Percentiles rank a stretch among this genome's conserved stretches.
Conservation (phyloP, 2,888 invertebrate genomes). For the Chrysodeixis includens region DNA sequence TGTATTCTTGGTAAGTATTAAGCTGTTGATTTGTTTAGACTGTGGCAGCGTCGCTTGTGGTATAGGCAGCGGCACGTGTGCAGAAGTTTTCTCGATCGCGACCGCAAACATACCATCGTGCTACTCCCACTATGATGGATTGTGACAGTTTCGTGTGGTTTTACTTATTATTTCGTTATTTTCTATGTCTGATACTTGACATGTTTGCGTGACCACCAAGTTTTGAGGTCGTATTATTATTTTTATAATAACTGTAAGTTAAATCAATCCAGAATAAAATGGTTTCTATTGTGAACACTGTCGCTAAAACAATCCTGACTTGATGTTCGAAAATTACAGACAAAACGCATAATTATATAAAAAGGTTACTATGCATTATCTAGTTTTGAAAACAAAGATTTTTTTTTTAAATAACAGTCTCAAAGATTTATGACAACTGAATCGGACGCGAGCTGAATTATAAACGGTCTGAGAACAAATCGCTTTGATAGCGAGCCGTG, state of each 20-base stretch:
- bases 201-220: constrained; percentile 44
- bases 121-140: constrained; percentile 65
- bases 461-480: constrained; percentile 44
- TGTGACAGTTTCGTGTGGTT: constrained; percentile 63
- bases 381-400: too few species aligned
- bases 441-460: constrained; percentile 51
- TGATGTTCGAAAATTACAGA: too few species aligned
- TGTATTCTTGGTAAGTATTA: constrained; percentile 6
- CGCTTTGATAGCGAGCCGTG: constrained; percentile 44
- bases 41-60: constrained; percentile 34
- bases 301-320: too few species aligned
- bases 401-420: constrained; percentile 40
- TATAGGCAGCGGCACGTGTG: constrained; percentile 45
- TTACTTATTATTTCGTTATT: constrained; percentile 62
- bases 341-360: too few species aligned
- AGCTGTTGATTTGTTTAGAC: constrained; percentile 19
- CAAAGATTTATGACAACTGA: constrained; percentile 45
- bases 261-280: too few species aligned
- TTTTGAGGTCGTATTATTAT: constrained; percentile 28
- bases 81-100: constrained; percentile 61
- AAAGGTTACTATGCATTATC: too few species aligned
- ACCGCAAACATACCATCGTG: constrained; percentile 61
- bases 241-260: not conserved
- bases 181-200: constrained; percentile 31
- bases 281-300: too few species aligned